A percentile compares a stretch with the other conserved stretches of the same genome.
These are phyloP conservation scores for Limnephilus auricula DNA, from an alignment of 2,888 invertebrate genomes.

Conservation along the genomic window DNA sequence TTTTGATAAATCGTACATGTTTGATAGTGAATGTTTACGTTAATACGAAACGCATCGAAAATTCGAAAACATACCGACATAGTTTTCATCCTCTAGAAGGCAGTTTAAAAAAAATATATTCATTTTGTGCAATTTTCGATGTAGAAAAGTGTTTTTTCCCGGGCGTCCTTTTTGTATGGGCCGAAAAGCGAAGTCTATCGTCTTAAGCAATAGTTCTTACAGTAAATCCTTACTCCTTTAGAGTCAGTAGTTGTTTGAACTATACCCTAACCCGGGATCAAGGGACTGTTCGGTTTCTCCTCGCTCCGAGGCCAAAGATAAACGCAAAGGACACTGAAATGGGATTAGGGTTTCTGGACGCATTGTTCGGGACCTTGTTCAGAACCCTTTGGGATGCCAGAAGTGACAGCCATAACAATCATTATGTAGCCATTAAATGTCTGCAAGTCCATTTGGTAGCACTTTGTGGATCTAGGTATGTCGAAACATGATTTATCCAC, in stretches of 20 bases:
- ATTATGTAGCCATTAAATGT: slow-evolving; percentile 60
- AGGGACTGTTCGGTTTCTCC: slow-evolving; percentile 52
- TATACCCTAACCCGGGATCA: slow-evolving; percentile 33
- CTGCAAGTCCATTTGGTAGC: slow-evolving; percentile 15
- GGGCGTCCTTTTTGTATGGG: too few relatives aligned
- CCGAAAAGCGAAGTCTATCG: too few relatives aligned
- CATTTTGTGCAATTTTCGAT: too few relatives aligned
- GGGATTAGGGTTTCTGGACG: slow-evolving; percentile 64
- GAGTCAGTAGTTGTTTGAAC: slow-evolving; percentile 32
- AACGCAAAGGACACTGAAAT: slow-evolving; percentile 58
- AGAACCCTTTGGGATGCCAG: slow-evolving; percentile 57
- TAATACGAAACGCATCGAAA: too few relatives aligned
- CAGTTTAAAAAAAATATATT: too few relatives aligned
- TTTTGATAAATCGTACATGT: too few relatives aligned
- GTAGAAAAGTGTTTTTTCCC: too few relatives aligned
- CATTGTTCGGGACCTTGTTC: slow-evolving; percentile 52
- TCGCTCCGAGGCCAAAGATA: slow-evolving; percentile 47
- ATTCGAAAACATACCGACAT: too few relatives aligned
- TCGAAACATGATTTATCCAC: not conserved
- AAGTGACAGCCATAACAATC: slow-evolving; percentile 60
- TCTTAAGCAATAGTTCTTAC: not conserved
- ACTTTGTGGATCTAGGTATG: not conserved
- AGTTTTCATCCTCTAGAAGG: too few relatives aligned
- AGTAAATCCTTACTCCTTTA: slow-evolving; percentile 34
- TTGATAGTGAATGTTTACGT: too few relatives aligned